Base-by-base conservation (phyloP, 2,797 vertebrate species). In the Myotis planiceps region DNA sequence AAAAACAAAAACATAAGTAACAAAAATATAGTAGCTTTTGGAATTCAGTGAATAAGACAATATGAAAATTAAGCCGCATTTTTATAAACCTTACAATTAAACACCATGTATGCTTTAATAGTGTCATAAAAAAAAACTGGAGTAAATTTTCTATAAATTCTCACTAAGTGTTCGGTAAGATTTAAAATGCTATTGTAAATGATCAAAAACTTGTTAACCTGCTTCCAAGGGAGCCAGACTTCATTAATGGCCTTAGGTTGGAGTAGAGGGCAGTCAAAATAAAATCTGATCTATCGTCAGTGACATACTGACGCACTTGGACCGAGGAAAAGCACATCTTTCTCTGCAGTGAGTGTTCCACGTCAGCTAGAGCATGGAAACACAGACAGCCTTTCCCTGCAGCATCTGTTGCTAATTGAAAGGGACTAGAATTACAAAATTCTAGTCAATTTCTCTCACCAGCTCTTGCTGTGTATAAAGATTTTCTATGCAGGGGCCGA, bases 401-500 rank as follows among this genome's bases (percentile, higher is more conserved):
- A 98, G 96, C 96, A 91, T 0, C 78, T 96, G 92, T 71, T 96
- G 93, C 93, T 94, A 98, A 98, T 96, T 95, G 95, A 98, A 98
- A 96, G 96, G 93, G 97, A 97, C 94, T 55, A 96, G 96, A 97
- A 97, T 85, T 97, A 97, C 87, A 97, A 97, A 98, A 97, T 9
- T 32, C 94, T 96, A 82, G 78, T 95, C 97, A 89, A 97, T 96
- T 98, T 95, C 97, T 97, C 96, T 95, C 37, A 68, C 74, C 96
- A 97, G 97, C 97, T 95, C 97, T 97, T 91, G 97, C 98, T 93
- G 81, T 60, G 92, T 94, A 96, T 97, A 98, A 98, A 98, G 97
- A 98, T 96, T 97, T 96, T 97, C 96, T 51, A 90, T 68, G 94
- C 90, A 84, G 97, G 97, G 68, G 94, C 92, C 83, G 72, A 96